Percentiles rank a stretch among this genome's conserved stretches.
phyloP scores from a whole-genome alignment of 1,140 invertebrate species.

The Bilobella aurantiaca region DNA sequence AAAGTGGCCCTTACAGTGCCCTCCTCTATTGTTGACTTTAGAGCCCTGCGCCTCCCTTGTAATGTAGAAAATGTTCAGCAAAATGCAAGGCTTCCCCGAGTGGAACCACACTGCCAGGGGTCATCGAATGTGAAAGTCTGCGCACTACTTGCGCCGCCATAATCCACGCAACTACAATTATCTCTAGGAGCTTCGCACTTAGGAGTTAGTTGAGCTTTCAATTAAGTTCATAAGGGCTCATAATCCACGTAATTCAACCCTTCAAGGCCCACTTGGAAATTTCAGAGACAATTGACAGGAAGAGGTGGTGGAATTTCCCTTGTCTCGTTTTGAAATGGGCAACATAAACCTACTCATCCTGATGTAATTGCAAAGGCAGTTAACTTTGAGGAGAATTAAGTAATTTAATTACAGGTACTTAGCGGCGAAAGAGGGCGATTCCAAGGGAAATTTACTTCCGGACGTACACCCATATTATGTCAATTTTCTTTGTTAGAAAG shows the following conservation, averaged over 20 bases:
- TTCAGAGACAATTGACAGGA: no score
- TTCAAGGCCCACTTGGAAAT: no score
- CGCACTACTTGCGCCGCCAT: neutral
- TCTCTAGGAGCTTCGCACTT: neutral
- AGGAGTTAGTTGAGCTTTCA: neutral
- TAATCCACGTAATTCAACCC: no score
- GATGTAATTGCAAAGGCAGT: no score
- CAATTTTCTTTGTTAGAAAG: no score
- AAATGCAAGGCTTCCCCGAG: neutral
- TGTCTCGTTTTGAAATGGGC: no score
- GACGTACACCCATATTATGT: neutral
- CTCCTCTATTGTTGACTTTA: no score
- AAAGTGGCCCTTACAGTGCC: neutral
- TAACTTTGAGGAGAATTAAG: neutral
- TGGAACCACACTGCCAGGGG: neutral
- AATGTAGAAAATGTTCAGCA: neutral
- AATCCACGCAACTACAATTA: neutral
- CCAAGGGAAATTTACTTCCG: neutral
- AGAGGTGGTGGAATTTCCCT: no score
- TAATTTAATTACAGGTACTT: neutral
- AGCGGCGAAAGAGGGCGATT: neutral
- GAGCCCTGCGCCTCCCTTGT: no score
- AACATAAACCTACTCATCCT: no score
- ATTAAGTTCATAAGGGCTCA: no score
- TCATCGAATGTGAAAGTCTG: slow-evolving; percentile 4